Evolutionary conservation across 2,888 invertebrate genomes (phyloP).

Genomic region (Watsonalla binaria): DNA sequence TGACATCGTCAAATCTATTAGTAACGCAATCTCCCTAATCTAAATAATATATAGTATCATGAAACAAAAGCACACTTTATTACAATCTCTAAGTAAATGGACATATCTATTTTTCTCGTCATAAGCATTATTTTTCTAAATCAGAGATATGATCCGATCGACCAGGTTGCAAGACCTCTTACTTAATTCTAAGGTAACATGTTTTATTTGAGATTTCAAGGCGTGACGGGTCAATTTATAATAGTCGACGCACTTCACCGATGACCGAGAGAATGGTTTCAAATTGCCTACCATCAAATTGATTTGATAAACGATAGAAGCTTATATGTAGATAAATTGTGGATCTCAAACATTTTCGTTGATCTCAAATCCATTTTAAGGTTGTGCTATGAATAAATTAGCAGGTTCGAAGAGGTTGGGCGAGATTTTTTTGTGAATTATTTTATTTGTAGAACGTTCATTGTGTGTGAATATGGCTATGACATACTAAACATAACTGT

Average conservation of each 20-base stretch:
- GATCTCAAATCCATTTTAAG: not conserved
- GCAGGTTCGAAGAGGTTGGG: not conserved
- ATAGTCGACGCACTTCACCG: conserved; percentile 18
- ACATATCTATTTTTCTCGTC: conserved; percentile 45
- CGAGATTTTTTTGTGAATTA: not conserved
- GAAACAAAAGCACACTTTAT: conserved; percentile 43
- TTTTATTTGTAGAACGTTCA: too few relatives aligned
- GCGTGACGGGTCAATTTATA: conserved; percentile 5
- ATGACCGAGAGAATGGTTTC: conserved; percentile 34
- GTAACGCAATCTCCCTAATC: conserved; percentile 26
- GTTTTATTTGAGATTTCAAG: not conserved
- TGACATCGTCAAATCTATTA: conserved; percentile 9
- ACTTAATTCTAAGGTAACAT: not conserved
- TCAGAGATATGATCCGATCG: conserved; percentile 22
- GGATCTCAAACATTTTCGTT: conserved; percentile 3
- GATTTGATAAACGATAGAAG: conserved; percentile 39
- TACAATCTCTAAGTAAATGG: conserved; percentile 31
- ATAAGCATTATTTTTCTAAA: conserved; percentile 37
- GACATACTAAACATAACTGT: too few relatives aligned
- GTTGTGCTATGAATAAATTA: not conserved
- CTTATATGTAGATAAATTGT: conserved; percentile 30
- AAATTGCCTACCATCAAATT: conserved; percentile 44
- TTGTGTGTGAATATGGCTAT: too few relatives aligned
- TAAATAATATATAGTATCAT: conserved; percentile 18
- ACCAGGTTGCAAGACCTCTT: conserved; percentile 8